Evolutionary conservation across 2,113 vertebrate species (phyloP), one percentile per base, ranked within the genome.

Genomic region (Odocoileus virginianus): DNA sequence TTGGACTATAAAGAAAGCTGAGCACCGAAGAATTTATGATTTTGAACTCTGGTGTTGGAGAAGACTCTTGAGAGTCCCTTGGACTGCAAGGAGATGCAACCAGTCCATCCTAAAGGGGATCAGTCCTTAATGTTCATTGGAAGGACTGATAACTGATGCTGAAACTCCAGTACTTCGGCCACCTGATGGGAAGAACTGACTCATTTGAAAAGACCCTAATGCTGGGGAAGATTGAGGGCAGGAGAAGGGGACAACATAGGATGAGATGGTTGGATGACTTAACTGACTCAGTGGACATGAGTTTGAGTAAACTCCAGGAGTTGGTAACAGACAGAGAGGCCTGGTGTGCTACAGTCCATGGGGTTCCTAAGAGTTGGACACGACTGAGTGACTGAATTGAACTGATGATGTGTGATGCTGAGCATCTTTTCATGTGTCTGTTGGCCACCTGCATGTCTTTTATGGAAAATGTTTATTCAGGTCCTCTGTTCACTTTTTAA

Each of bases 321-420:
- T 19, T 67, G 33, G 33, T 19, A 9, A 67, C n/a, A 33, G 16
- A 67, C 64, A 19, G 33, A 33, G 16, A 67, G 33, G 16, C 33
- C 64, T 67, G 16, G 33, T 5, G 64, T n/a, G 64, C 33, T 10
- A 9, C 33, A n/a, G 64, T n/a, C 33, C 9, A n/a, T n/a, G 33
- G 64, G 61, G 16, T 10, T 1, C 0, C 8, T n/a, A 67, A n/a
- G 33, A 67, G 16, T 19, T 0, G 0, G 61, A 67, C 33, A 19
- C 0, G 0, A n/a, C 33, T n/a, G 33, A 10, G 16, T 17, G 33
- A n/a, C 15, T 82, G 47, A 81, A 13, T 7, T 81, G 30, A 3
- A 47, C 9, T n/a, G 47, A 8, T 9, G 33, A 83, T 55, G 33
- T 25, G 50, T 55, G 33, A 36, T 9, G 33, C 12, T 54, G 81